Conservation (phyloP, 1,140 invertebrate species). For the Lepidurus arcticus region DNA sequence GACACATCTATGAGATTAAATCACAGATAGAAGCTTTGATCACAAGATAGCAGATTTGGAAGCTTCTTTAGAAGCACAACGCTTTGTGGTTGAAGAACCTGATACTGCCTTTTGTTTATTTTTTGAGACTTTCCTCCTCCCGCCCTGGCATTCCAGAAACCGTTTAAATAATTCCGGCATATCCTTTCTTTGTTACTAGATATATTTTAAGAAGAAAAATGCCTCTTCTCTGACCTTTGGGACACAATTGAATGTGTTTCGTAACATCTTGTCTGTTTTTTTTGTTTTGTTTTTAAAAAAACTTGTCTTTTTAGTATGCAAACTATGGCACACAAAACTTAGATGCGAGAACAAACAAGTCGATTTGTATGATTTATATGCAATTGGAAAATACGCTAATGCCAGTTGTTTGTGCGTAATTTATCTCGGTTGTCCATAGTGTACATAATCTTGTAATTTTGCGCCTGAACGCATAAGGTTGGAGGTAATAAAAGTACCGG, state of each 20-base stretch:
- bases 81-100: background rate
- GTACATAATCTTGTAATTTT: constrained; percentile 4
- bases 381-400: background rate
- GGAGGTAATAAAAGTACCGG: background rate
- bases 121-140: background rate
- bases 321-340: background rate
- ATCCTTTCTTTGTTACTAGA: background rate
- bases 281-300: background rate
- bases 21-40: too few species aligned
- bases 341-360: background rate
- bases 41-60: too few species aligned
- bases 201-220: background rate
- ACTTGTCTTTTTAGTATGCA: constrained; percentile 1
- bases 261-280: background rate
- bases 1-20: constrained; percentile 24
- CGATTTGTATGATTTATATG: background rate
- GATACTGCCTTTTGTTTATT: background rate
- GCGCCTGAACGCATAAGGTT: background rate
- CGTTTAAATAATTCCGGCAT: background rate
- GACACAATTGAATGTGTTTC: constrained; percentile 14
- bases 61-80: background rate
- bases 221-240: constrained; percentile 17
- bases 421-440: constrained; percentile 5
- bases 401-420: constrained; percentile 11
- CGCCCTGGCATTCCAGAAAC: background rate